phyloP scores from a whole-genome alignment of 2,797 vertebrate species.

The Enteromius unitaeniatus region DNA sequence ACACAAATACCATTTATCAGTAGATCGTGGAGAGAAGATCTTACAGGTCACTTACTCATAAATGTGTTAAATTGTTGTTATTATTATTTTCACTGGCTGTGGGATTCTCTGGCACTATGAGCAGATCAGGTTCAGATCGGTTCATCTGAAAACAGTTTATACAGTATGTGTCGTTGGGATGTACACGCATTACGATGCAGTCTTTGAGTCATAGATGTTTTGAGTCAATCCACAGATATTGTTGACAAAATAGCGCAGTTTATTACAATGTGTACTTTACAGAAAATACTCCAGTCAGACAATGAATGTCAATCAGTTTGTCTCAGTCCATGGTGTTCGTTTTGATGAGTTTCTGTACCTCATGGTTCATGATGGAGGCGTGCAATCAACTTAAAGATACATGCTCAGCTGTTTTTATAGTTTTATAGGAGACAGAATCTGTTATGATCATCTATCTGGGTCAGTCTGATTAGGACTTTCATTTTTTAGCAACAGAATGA shows the following conservation, averaged over 20 bases:
- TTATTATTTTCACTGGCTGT: neutral
- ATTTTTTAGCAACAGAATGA: neutral
- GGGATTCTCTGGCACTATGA: neutral
- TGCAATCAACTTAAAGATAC: slow-evolving; percentile 2
- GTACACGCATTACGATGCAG: neutral
- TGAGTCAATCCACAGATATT: neutral
- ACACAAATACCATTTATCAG: neutral
- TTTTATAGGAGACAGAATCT: neutral
- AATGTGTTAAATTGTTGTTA: neutral
- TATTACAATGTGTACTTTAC: neutral
- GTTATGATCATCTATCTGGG: slow-evolving; percentile 17
- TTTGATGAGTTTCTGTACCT: neutral
- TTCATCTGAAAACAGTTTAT: neutral
- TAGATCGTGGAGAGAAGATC: neutral
- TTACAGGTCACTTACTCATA: neutral
- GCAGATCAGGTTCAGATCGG: neutral
- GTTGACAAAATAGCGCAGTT: neutral
- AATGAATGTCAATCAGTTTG: neutral
- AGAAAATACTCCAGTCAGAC: neutral
- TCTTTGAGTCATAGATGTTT: neutral
- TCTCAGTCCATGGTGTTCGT: neutral
- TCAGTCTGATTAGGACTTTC: slow-evolving; percentile 22
- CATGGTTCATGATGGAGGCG: neutral
- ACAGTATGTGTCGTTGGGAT: neutral
- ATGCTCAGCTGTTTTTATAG: slow-evolving; percentile 1